A percentile compares a stretch with the other conserved stretches of the same genome.
Evolutionary conservation across 2,888 invertebrate genomes (phyloP).

Genomic region (Zeuzera pyrina): DNA sequence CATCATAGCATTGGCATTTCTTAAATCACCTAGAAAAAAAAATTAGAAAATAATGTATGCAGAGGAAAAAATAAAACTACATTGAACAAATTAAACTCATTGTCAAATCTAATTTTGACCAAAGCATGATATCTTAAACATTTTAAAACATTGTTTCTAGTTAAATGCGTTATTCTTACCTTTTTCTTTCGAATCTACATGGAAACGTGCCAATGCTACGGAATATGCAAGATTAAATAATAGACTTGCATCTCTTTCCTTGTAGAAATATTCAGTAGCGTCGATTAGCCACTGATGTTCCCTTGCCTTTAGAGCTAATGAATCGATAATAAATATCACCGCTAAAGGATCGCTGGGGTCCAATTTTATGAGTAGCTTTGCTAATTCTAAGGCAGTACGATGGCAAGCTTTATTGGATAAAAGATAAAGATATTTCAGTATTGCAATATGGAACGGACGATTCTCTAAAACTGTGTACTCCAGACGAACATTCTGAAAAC

Average conservation of each 20-base stretch:
- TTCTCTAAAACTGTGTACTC: conserved; percentile 42
- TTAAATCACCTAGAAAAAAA: no score
- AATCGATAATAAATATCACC: conserved; percentile 82
- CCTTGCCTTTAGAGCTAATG: conserved; percentile 81
- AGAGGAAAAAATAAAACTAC: no score
- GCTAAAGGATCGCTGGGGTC: conserved; percentile 86
- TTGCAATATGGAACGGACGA: conserved; percentile 68
- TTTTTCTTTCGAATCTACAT: conserved; percentile 26
- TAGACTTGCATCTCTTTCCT: conserved; percentile 22
- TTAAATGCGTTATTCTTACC: no score
- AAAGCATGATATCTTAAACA: no score
- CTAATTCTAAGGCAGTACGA: conserved; percentile 88
- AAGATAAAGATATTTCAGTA: conserved; percentile 84
- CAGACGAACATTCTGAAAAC: conserved; percentile 38
- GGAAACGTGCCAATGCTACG: conserved; percentile 37
- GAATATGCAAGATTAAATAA: conserved; percentile 46
- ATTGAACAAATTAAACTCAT: no score
- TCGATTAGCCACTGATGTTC: conserved; percentile 80
- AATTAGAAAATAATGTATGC: no score
- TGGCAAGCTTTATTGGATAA: conserved; percentile 86
- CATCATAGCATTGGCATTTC: no score
- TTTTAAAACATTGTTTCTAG: no score
- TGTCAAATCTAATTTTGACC: no score
- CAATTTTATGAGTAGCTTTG: conserved; percentile 83
- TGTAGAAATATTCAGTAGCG: conserved; percentile 25